These are phyloP conservation scores for Limenitis camilla DNA, from an alignment of 2,888 invertebrate species.

Conservation along the genomic window DNA sequence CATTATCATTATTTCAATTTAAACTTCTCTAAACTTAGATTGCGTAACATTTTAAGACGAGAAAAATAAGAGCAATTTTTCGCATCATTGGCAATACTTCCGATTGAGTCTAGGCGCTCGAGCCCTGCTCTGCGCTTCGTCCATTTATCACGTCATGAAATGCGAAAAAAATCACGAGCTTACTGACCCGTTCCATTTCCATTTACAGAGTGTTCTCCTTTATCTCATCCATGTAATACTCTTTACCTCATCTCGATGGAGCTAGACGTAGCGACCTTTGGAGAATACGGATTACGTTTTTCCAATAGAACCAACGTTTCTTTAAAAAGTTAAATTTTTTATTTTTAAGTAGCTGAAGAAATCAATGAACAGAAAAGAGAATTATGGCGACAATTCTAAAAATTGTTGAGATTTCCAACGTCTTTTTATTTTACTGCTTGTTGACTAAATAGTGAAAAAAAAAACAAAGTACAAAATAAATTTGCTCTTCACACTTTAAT, in stretches of 20 bases:
- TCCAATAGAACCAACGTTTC: constrained; percentile 6
- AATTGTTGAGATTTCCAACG: too few relatives aligned
- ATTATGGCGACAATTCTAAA: too few relatives aligned
- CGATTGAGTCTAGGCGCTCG: constrained; percentile 39
- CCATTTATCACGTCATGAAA: constrained; percentile 65
- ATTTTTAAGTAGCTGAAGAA: too few relatives aligned
- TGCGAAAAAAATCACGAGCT: constrained; percentile 51
- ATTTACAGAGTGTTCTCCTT: constrained; percentile 58
- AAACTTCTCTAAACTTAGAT: constrained; percentile 1
- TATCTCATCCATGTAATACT: constrained; percentile 56
- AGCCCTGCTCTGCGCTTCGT: constrained; percentile 31
- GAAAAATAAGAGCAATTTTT: constrained; percentile 55
- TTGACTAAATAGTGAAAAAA: too few relatives aligned
- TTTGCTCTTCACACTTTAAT: too few relatives aligned
- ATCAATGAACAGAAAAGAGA: too few relatives aligned
- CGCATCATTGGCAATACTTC: constrained; percentile 59
- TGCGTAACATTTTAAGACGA: constrained; percentile 34
- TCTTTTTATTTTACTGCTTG: too few relatives aligned
- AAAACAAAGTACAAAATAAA: too few relatives aligned
- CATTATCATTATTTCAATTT: too few relatives aligned
- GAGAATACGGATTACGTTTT: constrained; percentile 14
- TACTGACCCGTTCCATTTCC: constrained; percentile 65
- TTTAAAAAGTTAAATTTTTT: too few relatives aligned
- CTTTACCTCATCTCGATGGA: constrained; percentile 31
- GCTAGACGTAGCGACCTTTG: constrained; percentile 10